phyloP scores from a whole-genome alignment of 2,888 invertebrate species.

The Lycia hirtaria region DNA sequence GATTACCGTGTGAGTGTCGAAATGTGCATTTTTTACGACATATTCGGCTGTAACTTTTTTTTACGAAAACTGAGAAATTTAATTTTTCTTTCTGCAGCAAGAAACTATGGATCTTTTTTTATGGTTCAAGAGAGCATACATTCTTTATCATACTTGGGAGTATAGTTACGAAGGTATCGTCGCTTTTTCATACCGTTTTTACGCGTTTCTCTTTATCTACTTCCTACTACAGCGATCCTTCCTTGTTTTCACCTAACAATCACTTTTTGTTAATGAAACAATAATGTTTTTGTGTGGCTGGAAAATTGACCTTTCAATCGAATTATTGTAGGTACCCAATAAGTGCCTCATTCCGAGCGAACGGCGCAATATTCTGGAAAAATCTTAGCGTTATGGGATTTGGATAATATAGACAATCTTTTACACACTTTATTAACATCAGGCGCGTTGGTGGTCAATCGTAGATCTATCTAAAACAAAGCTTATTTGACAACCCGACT shows the following conservation, averaged over 20 bases:
- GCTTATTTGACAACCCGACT: too few relatives aligned
- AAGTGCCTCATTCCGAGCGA: not conserved
- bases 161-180: not conserved
- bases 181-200: not conserved
- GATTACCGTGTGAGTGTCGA: too few relatives aligned
- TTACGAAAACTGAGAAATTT: too few relatives aligned
- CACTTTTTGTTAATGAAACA: not conserved
- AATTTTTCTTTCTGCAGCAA: too few relatives aligned
- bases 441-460: too few relatives aligned
- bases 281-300: not conserved
- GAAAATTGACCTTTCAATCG: not conserved
- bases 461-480: too few relatives aligned
- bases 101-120: too few relatives aligned
- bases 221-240: conserved; percentile 4
- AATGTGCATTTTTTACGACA: too few relatives aligned
- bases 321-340: not conserved
- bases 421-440: too few relatives aligned
- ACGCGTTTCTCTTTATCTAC: not conserved
- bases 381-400: too few relatives aligned
- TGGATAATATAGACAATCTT: too few relatives aligned
- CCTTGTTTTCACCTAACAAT: not conserved
- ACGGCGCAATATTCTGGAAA: not conserved
- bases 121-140: not conserved
- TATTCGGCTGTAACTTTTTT: too few relatives aligned
- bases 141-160: conserved; percentile 2